Conservation (phyloP, 2,797 vertebrate genomes). For the Chelidonichthys spinosus region DNA sequence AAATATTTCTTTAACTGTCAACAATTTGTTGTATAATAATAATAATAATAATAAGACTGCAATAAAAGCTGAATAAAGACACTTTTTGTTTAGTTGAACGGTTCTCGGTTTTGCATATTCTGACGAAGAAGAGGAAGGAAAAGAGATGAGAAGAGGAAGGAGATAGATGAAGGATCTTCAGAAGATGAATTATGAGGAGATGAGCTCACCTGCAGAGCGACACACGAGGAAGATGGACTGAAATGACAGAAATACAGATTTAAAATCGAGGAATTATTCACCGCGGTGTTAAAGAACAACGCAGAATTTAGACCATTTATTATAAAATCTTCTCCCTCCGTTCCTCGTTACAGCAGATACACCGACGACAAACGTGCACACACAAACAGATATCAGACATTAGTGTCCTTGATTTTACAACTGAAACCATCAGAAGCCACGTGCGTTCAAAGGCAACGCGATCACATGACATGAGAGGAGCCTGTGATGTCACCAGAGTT, state of each 20-base stretch:
- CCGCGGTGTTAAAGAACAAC: neutral
- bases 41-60: conserved; percentile 41
- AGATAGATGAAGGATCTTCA: conserved; percentile 2
- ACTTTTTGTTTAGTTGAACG: conserved; percentile 45
- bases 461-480: conserved; percentile 62
- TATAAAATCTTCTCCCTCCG: conserved; percentile 32
- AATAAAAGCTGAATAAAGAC: conserved; percentile 66
- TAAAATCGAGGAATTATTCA: no score
- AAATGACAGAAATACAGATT: neutral
- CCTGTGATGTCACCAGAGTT: conserved; percentile 58
- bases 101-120: conserved; percentile 7
- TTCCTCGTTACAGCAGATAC: conserved; percentile 70
- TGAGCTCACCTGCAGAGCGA: conserved; percentile 34
- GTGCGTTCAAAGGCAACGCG: conserved; percentile 59
- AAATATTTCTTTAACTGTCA: conserved; percentile 33
- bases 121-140: neutral
- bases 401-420: conserved; percentile 34
- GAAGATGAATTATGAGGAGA: conserved; percentile 5
- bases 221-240: conserved; percentile 6
- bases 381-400: conserved; percentile 54
- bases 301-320: conserved; percentile 25
- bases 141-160: neutral
- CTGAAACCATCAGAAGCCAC: conserved; percentile 30
- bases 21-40: conserved; percentile 40
- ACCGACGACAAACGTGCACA: conserved; percentile 44